These are phyloP conservation scores for Tokudaia tokunoshimensis DNA, from an alignment of 2,797 vertebrate genomes.

Conservation along the genomic window DNA sequence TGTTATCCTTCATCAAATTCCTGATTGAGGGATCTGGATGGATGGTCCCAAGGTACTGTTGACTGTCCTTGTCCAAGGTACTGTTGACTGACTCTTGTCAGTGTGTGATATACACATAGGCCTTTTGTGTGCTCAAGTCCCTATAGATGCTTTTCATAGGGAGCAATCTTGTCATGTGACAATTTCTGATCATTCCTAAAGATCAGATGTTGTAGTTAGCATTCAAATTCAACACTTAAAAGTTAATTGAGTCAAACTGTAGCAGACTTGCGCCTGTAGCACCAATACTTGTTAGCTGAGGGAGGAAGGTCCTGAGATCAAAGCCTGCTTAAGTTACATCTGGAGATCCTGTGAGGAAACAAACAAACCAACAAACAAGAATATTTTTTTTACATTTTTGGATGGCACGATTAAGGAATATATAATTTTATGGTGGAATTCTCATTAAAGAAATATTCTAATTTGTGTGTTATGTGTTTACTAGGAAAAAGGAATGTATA, in stretches of 20 bases:
- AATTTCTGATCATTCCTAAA: background rate
- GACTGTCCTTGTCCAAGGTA: background rate
- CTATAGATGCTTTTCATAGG: background rate
- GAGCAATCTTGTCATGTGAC: background rate
- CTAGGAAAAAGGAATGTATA: background rate
- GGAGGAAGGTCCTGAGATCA: background rate
- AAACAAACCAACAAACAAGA: background rate
- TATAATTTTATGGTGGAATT: background rate
- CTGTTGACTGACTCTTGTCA: background rate
- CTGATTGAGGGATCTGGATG: background rate
- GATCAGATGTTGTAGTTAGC: background rate
- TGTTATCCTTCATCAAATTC: too few relatives aligned
- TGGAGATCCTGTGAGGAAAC: background rate
- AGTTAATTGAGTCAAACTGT: background rate
- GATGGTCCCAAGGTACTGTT: background rate
- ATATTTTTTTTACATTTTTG: background rate
- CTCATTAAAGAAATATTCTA: background rate
- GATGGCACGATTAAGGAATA: background rate
- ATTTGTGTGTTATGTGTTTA: background rate
- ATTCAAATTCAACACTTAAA: too few relatives aligned
- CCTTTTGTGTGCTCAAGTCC: background rate
- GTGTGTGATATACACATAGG: too few relatives aligned
- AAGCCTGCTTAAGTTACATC: background rate
- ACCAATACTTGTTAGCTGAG: background rate
- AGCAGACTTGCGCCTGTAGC: background rate